Base-by-base conservation (phyloP, 2,113 vertebrate species). In the Lepus timidus region DNA sequence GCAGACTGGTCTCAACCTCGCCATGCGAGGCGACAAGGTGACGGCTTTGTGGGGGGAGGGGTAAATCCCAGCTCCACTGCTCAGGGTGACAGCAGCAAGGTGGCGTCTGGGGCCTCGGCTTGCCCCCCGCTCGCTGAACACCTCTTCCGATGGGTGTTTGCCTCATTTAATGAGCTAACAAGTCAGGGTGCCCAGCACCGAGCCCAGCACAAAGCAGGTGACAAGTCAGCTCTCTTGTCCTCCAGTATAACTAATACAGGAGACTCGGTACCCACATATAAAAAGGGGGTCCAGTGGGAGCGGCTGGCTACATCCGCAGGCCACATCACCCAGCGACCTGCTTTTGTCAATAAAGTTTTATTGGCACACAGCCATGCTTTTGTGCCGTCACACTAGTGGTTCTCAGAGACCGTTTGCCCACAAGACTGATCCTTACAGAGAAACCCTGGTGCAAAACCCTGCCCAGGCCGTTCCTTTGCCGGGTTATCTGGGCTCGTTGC, bases 291-390 rank as follows among this genome's bases (percentile, higher is more conserved):
- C 27, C 85, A 39, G 83, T 55, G 25, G 2, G 29, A 19, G 31
- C 62, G 11, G 6, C 31, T 19, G 25, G 36, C 36, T 76, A 4
- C 64, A 13, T 20, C n/a, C 52, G 2, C 0, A 6, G 5, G 67
- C 55, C 55, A 33, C 1, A 7, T 31, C 2, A 6, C 39, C 62
- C 29, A n/a, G n/a, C 9, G 19, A 13, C 33, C 36, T 51, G 4
- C 51, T 64, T 68, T 55, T 94, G 22, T 82, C 55, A 85, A 78
- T 85, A 65, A 96, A 95, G 79, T 88, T 95, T 95, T 85, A 85
- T 82, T 74, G 65, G 20, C 44, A 52, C 44, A 44, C 16, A 82
- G 65, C 52, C 51, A 29, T 74, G 61, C 51, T 83, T 55, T 65
- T 19, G 49, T 71, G 31, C 58, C 39, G 0, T 0, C 8, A 2